A percentile compares a stretch with the other conserved stretches of the same genome.
Evolutionary conservation across 2,113 vertebrate species (phyloP).

Genomic region (Notiomystis cincta): DNA sequence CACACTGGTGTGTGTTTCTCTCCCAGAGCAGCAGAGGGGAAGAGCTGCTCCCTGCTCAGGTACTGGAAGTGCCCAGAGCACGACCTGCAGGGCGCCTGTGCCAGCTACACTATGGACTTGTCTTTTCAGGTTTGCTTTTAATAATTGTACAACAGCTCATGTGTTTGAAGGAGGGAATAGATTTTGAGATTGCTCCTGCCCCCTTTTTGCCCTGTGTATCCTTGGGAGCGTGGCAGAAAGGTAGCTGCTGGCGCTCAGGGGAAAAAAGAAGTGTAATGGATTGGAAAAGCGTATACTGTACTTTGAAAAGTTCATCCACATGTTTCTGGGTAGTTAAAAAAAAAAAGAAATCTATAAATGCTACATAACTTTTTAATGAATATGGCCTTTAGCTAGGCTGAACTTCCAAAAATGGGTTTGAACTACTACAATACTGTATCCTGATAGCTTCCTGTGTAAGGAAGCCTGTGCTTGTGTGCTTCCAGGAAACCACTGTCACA

Average conservation of each 20-base stretch:
- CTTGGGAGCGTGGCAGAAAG: not conserved
- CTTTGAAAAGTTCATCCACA: conserved; percentile 32
- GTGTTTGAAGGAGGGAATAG: conserved; percentile 39
- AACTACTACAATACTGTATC: not conserved
- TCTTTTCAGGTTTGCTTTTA: not conserved
- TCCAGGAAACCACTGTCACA: not conserved
- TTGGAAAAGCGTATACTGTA: conserved; percentile 24
- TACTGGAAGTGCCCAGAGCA: not conserved
- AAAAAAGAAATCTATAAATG: conserved; percentile 34
- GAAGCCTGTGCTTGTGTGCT: not conserved
- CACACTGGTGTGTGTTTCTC: fast-evolving
- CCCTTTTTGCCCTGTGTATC: conserved; percentile 15
- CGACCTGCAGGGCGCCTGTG: not conserved
- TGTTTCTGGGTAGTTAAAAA: not conserved
- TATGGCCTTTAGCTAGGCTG: conserved; percentile 17
- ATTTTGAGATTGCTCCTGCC: conserved; percentile 17
- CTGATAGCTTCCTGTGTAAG: not conserved
- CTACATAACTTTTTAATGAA: conserved; percentile 48
- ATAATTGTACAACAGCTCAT: not conserved
- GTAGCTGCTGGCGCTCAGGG: not conserved
- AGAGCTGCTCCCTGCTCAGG: fast-evolving
- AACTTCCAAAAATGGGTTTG: conserved; percentile 28
- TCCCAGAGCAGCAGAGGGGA: not conserved
- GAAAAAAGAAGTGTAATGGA: conserved; percentile 31
- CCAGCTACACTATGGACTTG: not conserved